Evolutionary conservation across 2,888 invertebrate genomes (phyloP).

Genomic region (Argyresthia albistria): DNA sequence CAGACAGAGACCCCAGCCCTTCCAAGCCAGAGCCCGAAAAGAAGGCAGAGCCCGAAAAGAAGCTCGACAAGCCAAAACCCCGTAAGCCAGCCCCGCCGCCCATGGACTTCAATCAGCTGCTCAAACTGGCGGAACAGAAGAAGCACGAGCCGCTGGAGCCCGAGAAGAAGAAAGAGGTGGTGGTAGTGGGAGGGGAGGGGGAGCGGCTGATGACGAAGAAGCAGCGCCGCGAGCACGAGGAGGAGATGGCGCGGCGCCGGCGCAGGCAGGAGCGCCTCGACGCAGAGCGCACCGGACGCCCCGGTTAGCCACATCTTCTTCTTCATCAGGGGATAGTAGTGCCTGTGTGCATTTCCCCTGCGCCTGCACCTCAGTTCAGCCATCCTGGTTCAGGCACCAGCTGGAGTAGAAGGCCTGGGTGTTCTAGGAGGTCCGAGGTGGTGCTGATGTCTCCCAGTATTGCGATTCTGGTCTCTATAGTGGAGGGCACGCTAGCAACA

Average conservation of each 20-base stretch:
- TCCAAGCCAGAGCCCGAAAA: constrained; percentile 32
- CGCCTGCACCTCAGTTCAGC: no score
- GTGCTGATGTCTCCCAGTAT: no score
- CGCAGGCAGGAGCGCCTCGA: constrained; percentile 50
- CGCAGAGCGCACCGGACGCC: constrained; percentile 43
- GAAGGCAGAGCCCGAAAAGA: constrained; percentile 34
- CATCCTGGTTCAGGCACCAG: no score
- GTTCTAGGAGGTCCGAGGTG: no score
- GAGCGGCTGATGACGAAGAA: constrained; percentile 86
- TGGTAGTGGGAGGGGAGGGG: constrained; percentile 76
- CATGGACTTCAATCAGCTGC: constrained; percentile 82
- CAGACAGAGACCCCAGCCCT: constrained; percentile 30
- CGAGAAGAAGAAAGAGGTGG: constrained; percentile 57
- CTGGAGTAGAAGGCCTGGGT: no score
- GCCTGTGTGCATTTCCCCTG: no score
- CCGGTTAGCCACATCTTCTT: no score
- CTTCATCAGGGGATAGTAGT: no score
- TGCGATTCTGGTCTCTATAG: no score
- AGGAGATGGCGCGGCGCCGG: constrained; percentile 78
- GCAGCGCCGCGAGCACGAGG: constrained; percentile 82
- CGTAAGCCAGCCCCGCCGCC: constrained; percentile 79
- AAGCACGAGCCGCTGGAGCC: constrained; percentile 82
- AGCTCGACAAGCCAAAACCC: constrained; percentile 70
- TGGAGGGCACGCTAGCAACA: no score
- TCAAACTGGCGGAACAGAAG: constrained; percentile 88